Conservation (phyloP, 1,140 invertebrate species). For the Odontomachus brunneus region DNA sequence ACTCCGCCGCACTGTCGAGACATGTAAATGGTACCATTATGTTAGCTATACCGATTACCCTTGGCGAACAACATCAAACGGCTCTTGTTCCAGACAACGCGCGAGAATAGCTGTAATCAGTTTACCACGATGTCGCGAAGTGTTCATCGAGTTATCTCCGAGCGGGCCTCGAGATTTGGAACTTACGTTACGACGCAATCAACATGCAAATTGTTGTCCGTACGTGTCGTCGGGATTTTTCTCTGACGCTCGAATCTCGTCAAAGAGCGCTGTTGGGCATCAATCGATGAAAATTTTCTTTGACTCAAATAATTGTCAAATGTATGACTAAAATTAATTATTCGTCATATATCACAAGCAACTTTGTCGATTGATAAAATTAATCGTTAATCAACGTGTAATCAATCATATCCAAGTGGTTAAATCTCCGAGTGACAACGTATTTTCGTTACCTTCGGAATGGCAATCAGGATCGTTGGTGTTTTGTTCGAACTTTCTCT, state of each 20-base stretch:
- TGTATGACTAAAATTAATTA: no score
- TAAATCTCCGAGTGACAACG: no score
- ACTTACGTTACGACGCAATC: not conserved
- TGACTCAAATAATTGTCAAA: no score
- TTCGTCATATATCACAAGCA: no score
- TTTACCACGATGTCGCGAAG: not conserved
- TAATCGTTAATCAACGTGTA: no score
- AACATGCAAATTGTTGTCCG: not conserved
- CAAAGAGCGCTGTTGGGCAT: no score
- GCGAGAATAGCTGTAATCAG: conserved; percentile 9
- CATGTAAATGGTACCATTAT: conserved; percentile 53
- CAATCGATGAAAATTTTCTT: no score
- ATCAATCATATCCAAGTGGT: no score
- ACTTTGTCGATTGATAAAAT: no score
- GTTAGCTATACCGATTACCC: conserved; percentile 9
- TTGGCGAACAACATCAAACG: conserved; percentile 4
- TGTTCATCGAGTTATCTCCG: conserved; percentile 1
- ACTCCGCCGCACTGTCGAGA: conserved; percentile 9
- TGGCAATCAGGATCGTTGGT: no score
- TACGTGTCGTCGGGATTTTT: not conserved
- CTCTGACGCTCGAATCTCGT: not conserved
- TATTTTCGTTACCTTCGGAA: no score
- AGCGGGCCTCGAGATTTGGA: not conserved
- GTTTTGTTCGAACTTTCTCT: no score
- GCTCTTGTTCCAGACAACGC: not conserved